Evolutionary conservation across 1,140 invertebrate genomes (phyloP).

Genomic region (Drosophila kurseongensis): DNA sequence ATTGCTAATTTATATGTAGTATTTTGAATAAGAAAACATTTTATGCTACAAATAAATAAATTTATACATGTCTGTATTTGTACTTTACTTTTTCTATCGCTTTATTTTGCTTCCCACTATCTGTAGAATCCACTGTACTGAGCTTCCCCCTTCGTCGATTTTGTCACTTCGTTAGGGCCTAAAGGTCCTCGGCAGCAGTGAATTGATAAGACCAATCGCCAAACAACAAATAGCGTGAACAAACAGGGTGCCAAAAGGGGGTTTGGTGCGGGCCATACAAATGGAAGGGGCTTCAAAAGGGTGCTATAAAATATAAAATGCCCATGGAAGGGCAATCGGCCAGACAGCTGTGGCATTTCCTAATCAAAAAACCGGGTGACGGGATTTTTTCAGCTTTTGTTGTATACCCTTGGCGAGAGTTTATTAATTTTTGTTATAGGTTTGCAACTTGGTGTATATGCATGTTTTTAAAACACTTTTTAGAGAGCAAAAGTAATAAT

Average conservation of each 20-base stretch:
- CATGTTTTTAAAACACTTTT: no score
- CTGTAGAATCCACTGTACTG: slow-evolving; percentile 6
- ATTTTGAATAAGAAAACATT: no score
- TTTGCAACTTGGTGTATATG: neutral
- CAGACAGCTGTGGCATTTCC: slow-evolving; percentile 42
- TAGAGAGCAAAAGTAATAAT: no score
- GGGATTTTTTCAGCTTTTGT: slow-evolving; percentile 19
- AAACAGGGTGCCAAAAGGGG: neutral
- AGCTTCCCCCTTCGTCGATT: slow-evolving; percentile 2
- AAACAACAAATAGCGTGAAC: slow-evolving; percentile 23
- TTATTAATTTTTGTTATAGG: neutral
- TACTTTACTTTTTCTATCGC: no score
- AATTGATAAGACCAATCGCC: slow-evolving; percentile 38
- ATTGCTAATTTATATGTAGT: no score
- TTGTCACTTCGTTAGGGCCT: slow-evolving; percentile 27
- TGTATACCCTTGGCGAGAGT: neutral
- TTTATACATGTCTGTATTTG: no score
- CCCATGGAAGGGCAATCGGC: slow-evolving; percentile 30
- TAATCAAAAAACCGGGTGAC: slow-evolving; percentile 38
- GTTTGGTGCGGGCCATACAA: neutral
- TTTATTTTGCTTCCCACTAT: no score
- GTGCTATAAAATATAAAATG: slow-evolving; percentile 23
- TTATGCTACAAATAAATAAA: no score
- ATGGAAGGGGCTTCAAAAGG: slow-evolving; percentile 7
- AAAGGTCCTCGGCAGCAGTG: slow-evolving; percentile 33